Evolutionary conservation across 2,888 invertebrate species (phyloP).

Genomic region (Andrena bucephala): DNA sequence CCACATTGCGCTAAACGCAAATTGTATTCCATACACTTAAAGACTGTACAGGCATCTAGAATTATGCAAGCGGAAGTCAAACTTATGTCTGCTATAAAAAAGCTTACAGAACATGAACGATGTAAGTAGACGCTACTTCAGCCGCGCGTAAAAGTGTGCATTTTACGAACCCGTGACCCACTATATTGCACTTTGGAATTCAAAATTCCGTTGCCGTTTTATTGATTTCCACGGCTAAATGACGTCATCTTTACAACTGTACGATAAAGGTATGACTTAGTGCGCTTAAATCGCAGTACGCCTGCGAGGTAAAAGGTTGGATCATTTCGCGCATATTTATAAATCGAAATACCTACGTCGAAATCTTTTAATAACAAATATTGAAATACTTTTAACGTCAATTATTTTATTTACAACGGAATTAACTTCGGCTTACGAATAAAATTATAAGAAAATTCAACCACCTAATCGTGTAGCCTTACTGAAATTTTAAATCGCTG

Average conservation of each 20-base stretch:
- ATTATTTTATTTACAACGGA: too few relatives aligned
- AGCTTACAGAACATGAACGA: not conserved
- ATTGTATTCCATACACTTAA: not conserved
- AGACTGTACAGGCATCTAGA: not conserved
- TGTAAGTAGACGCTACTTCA: not conserved
- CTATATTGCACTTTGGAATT: not conserved
- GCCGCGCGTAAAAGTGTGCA: constrained; percentile 5
- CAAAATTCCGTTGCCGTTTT: not conserved
- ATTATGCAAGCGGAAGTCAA: constrained; percentile 13
- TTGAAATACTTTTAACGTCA: too few relatives aligned
- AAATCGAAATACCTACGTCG: too few relatives aligned
- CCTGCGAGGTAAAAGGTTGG: too few relatives aligned
- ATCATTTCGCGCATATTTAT: too few relatives aligned
- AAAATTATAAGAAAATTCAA: too few relatives aligned
- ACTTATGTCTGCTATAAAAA: constrained; percentile 1
- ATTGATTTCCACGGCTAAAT: not conserved
- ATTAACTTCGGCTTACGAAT: too few relatives aligned
- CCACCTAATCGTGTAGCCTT: too few relatives aligned
- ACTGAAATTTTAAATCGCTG: too few relatives aligned
- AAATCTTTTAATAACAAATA: too few relatives aligned
- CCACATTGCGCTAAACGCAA: not conserved
- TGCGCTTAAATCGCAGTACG: too few relatives aligned
- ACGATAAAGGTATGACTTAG: too few relatives aligned
- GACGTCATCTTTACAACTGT: not conserved
- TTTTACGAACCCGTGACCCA: not conserved